Percentiles rank a stretch among this genome's conserved stretches.
Conservation (phyloP, 2,888 invertebrate species). For the Iphiclides podalirius region DNA sequence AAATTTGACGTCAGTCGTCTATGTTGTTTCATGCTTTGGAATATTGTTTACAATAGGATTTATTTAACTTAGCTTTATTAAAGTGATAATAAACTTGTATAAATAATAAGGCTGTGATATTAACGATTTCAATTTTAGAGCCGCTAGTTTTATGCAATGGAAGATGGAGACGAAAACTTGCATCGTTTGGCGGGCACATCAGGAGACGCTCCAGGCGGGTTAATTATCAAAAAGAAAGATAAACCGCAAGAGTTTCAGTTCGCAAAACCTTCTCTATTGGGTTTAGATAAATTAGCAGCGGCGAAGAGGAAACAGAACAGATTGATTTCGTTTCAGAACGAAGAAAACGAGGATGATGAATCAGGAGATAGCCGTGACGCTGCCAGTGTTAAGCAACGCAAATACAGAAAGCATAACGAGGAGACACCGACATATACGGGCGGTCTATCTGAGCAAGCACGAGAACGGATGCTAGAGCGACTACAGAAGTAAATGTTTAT, state of each 20-base stretch:
- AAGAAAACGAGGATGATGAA: conserved; percentile 50
- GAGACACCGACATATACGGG: conserved; percentile 98
- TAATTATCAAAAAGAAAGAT: conserved; percentile 84
- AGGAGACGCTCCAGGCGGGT: conserved; percentile 83
- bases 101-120: not conserved
- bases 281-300: conserved; percentile 92
- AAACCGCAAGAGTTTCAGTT: conserved; percentile 85
- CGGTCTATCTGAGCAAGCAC: conserved; percentile 90
- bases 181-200: conserved; percentile 87
- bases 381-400: conserved; percentile 65
- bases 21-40: conserved; percentile 1
- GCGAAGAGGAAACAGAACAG: conserved; percentile 84
- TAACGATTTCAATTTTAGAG: not conserved
- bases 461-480: conserved; percentile 85
- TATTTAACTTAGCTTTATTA: not conserved
- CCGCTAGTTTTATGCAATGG: conserved; percentile 39
- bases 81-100: not conserved
- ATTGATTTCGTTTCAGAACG: conserved; percentile 83
- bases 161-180: conserved; percentile 79
- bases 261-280: conserved; percentile 87
- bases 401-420: conserved; percentile 88
- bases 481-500: conserved; percentile 63
- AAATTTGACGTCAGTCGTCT: not conserved
- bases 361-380: conserved; percentile 39
- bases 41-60: not conserved